Percentiles rank a stretch among this genome's conserved stretches.
Conservation (phyloP, 1,140 invertebrate species). For the Drosophila cardini region DNA sequence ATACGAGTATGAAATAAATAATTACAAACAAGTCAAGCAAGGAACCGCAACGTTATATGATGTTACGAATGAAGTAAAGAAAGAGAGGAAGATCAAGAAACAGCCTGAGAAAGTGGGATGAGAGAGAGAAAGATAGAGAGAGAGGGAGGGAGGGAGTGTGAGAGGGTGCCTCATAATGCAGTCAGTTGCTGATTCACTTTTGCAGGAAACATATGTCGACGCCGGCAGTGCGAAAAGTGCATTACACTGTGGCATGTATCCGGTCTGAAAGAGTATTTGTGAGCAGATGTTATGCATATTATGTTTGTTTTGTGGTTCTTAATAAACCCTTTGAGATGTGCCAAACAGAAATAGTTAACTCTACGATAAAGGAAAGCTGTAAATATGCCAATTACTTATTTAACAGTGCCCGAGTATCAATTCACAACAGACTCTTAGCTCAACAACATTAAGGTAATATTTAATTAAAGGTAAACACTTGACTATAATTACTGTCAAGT, state of each 20-base stretch:
- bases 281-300: constrained; percentile 5
- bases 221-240: constrained; percentile 59
- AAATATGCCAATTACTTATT: background rate
- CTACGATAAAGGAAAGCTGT: background rate
- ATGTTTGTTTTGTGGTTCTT: constrained; percentile 33
- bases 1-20: constrained; percentile 73
- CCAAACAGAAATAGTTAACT: constrained; percentile 7
- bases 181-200: constrained; percentile 36
- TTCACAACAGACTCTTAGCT: background rate
- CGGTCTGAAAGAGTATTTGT: constrained; percentile 22
- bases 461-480: too few species aligned
- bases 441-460: too few species aligned
- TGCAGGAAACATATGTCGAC: constrained; percentile 56
- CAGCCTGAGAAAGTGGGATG: too few species aligned
- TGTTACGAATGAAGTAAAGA: constrained; percentile 5
- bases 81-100: background rate
- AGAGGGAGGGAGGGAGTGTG: background rate
- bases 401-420: background rate
- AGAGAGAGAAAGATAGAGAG: background rate
- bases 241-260: constrained; percentile 58
- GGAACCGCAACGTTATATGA: constrained; percentile 53
- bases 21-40: constrained; percentile 79
- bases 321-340: constrained; percentile 34
- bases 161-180: constrained; percentile 5
- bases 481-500: too few species aligned